Percentiles rank a stretch among this genome's conserved stretches.
These are phyloP conservation scores for Callionymus lyra DNA, from an alignment of 2,113 vertebrate genomes.

Conservation along the genomic window DNA sequence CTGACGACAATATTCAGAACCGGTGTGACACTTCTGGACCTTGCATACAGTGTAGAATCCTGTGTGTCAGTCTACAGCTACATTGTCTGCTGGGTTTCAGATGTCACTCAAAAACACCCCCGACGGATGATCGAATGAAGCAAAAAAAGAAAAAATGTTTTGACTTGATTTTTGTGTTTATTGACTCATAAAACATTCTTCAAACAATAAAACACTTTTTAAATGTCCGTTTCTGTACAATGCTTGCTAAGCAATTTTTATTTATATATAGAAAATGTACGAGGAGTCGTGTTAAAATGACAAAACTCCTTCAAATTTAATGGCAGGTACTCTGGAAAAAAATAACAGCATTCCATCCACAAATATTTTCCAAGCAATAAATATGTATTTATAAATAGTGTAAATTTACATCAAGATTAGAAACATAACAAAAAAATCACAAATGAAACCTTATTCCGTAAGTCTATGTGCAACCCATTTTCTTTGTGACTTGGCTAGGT, in stretches of 20 bases:
- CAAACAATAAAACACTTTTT: constrained; percentile 99
- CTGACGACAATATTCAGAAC: not conserved
- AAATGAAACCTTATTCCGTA: constrained; percentile 98
- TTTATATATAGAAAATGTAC: constrained; percentile 99
- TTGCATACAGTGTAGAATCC: constrained; percentile 99
- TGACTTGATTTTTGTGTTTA: constrained; percentile 70
- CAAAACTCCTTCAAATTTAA: constrained; percentile 99
- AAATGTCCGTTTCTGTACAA: constrained; percentile 97
- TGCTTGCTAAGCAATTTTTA: constrained; percentile 97
- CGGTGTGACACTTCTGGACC: constrained; percentile 68
- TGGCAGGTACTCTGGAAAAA: constrained; percentile 99
- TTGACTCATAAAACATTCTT: constrained; percentile 93
- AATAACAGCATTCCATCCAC: constrained; percentile 99
- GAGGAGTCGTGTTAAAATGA: constrained; percentile 98
- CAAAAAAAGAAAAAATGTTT: constrained; percentile 27
- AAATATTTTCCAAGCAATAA: constrained; percentile 99
- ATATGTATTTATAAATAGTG: constrained; percentile 99
- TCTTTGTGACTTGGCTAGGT: constrained; percentile 89
- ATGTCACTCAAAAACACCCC: constrained; percentile 48
- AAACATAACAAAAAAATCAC: constrained; percentile 82
- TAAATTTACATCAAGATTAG: constrained; percentile 99
- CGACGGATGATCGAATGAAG: not conserved
- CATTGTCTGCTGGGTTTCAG: constrained; percentile 99
- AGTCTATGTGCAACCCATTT: constrained; percentile 99
- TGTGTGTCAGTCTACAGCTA: constrained; percentile 96